A percentile compares a stretch with the other conserved stretches of the same genome.
Conservation (phyloP, 2,113 vertebrate species). For the Rhea pennata region DNA sequence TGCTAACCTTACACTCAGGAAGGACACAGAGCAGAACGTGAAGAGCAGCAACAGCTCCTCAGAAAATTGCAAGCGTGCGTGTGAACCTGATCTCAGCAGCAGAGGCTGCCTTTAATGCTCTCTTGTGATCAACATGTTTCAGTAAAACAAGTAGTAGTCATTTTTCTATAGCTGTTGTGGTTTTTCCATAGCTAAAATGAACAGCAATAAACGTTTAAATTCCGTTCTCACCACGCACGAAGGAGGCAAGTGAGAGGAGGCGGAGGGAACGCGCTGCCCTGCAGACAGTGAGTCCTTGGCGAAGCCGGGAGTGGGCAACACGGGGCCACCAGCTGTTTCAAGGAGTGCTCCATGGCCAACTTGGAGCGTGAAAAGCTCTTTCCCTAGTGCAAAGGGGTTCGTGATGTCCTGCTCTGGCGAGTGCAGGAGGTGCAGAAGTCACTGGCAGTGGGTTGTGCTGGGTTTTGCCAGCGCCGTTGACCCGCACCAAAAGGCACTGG, state of each 20-base stretch:
- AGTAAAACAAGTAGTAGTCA: not conserved
- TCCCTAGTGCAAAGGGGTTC: not conserved
- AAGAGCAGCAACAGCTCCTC: not conserved
- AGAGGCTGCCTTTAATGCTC: not conserved
- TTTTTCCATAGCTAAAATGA: not conserved
- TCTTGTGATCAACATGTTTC: not conserved
- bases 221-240: not conserved
- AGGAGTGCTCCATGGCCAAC: too few relatives aligned
- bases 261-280: not conserved
- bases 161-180: not conserved
- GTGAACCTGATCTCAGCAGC: fast-evolving
- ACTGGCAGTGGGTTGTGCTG: too few relatives aligned
- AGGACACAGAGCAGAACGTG: fast-evolving
- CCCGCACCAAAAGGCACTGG: too few relatives aligned
- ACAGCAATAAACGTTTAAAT: too few relatives aligned
- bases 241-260: not conserved
- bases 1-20: fast-evolving
- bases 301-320: too few relatives aligned
- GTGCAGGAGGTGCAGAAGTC: not conserved
- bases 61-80: too few relatives aligned
- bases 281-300: not conserved
- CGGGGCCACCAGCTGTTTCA: too few relatives aligned
- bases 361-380: not conserved
- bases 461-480: too few relatives aligned
- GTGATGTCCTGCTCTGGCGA: not conserved